These are phyloP conservation scores for Fulica atra DNA, from an alignment of 2,113 vertebrate genomes.

Conservation along the genomic window DNA sequence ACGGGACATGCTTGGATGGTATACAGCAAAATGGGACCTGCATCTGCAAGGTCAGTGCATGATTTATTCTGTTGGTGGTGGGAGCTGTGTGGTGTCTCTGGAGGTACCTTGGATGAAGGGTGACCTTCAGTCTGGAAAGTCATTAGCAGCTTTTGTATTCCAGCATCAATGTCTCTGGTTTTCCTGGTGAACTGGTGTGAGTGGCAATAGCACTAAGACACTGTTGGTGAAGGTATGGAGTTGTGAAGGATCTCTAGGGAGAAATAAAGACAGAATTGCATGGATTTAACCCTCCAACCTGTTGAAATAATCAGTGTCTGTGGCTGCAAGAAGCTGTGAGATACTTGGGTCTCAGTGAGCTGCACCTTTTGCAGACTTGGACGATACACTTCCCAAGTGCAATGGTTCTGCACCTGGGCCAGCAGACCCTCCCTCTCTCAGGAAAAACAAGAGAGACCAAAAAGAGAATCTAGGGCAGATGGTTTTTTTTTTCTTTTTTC, in stretches of 20 bases:
- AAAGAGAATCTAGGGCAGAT: background rate
- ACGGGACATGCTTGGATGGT: slow-evolving; percentile 87
- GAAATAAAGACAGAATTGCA: background rate
- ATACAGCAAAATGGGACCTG: slow-evolving; percentile 87
- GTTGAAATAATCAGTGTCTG: background rate
- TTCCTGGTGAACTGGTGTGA: background rate
- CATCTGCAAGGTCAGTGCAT: slow-evolving; percentile 83
- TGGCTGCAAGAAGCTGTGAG: background rate
- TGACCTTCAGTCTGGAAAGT: background rate
- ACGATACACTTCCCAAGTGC: background rate
- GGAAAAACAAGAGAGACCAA: background rate
- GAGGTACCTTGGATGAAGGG: background rate
- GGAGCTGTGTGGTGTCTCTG: background rate
- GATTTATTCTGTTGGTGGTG: background rate
- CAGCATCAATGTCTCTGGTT: background rate
- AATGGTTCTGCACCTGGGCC: background rate
- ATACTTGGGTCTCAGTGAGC: background rate
- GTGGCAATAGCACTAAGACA: background rate
- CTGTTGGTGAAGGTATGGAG: background rate
- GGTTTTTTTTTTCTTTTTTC: background rate
- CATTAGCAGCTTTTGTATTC: background rate
- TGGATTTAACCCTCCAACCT: background rate
- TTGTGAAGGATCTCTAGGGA: background rate
- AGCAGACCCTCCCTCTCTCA: background rate
- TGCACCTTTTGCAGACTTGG: background rate